phyloP scores from a whole-genome alignment of 1,140 invertebrate species.

The Apis mellifera region DNA sequence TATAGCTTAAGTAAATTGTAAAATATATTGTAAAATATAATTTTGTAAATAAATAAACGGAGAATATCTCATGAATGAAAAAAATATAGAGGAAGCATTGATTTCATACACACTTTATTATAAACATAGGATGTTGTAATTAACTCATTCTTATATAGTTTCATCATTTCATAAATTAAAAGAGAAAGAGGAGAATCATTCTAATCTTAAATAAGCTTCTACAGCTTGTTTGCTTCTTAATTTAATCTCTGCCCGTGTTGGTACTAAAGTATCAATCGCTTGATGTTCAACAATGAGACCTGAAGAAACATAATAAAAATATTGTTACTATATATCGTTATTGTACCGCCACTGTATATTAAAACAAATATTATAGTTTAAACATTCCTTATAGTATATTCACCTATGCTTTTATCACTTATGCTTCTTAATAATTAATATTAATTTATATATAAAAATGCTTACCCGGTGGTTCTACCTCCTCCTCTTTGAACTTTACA shows the following conservation, averaged over 20 bases:
- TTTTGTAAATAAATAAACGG: slow-evolving; percentile 20
- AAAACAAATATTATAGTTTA: not conserved
- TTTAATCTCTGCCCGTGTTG: slow-evolving; percentile 71
- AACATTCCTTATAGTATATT: not conserved
- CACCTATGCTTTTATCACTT: too few relatives aligned
- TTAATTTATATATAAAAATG: not conserved
- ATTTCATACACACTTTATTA: not conserved
- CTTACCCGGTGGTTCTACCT: slow-evolving; percentile 36
- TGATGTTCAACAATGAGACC: slow-evolving; percentile 71
- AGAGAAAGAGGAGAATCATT: slow-evolving; percentile 1
- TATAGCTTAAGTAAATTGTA: not conserved
- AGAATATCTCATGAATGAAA: not conserved
- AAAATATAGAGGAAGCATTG: not conserved
- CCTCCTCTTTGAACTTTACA: slow-evolving; percentile 44
- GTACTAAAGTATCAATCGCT: slow-evolving; percentile 62
- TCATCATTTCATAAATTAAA: not conserved
- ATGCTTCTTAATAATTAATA: not conserved
- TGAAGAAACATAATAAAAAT: slow-evolving; percentile 43
- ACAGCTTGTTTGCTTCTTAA: slow-evolving; percentile 70
- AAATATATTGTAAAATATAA: too few relatives aligned
- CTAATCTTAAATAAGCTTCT: slow-evolving; percentile 63
- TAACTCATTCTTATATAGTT: too few relatives aligned
- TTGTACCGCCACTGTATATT: too few relatives aligned
- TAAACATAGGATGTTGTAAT: not conserved
- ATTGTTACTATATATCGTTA: not conserved